phyloP scores from a whole-genome alignment of 2,797 vertebrate species.

The Acomys russatus region DNA sequence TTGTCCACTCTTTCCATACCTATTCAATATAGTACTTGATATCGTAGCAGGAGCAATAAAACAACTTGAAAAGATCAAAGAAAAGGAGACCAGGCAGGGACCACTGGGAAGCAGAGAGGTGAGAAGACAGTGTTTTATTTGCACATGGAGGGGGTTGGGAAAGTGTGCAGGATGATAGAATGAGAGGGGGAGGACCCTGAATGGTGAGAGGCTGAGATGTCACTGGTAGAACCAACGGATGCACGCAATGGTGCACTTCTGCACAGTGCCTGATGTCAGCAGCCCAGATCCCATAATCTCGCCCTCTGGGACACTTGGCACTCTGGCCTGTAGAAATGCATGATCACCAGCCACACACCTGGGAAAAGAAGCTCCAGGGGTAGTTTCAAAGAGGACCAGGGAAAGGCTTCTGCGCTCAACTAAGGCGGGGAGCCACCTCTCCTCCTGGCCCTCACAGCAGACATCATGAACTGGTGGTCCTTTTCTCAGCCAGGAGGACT shows the following conservation, averaged over 20 bases:
- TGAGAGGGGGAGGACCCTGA: neutral
- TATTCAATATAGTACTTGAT: neutral
- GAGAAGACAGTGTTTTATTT: neutral
- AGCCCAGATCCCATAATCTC: neutral
- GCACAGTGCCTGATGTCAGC: too few species aligned
- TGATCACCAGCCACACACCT: neutral
- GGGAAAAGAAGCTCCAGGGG: neutral
- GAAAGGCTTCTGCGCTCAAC: neutral
- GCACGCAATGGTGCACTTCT: neutral
- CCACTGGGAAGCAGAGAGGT: neutral
- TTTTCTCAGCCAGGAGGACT: slow-evolving; percentile 22
- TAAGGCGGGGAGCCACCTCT: neutral
- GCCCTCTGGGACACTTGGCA: neutral
- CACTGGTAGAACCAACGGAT: neutral
- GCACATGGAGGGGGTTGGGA: neutral
- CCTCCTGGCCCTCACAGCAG: neutral
- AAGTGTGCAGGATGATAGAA: neutral
- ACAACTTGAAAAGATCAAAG: neutral
- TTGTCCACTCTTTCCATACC: neutral
- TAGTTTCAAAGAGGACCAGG: neutral
- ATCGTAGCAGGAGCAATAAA: neutral
- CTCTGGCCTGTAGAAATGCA: neutral
- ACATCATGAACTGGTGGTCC: accelerated
- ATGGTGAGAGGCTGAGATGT: neutral
- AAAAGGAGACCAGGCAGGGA: neutral